Base-by-base conservation (phyloP, 2,113 vertebrate species). In the Coregonus clupeaformis region DNA sequence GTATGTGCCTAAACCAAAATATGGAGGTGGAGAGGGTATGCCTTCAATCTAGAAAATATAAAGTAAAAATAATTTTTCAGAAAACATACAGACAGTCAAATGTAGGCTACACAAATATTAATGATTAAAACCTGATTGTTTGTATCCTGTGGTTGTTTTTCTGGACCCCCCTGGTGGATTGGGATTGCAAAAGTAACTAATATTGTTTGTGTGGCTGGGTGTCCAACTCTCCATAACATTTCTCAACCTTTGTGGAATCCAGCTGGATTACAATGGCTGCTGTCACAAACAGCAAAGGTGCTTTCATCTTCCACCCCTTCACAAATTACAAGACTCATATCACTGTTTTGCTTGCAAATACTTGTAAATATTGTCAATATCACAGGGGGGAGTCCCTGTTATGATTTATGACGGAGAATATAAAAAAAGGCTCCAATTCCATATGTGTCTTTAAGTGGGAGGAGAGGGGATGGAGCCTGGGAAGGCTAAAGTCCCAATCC, bases 401-500 rank as follows among this genome's bases (percentile, higher is more conserved):
- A 6, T 70, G 55, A 79, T 79, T 83, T 74, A 76, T 68, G 22
- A 78, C 55, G 68, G 84, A 83, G 87, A 86, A 83, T 80, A 84
- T 82, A 63, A 80, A 87, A 87, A 85, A 80, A 84, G 87, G 85
- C 79, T 79, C 74, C 72, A 80, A 42, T 82, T 80, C 60, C 24
- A 14, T 59, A 27, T 76, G 49, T 72, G 65, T 74, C 64, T 78
- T 87, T 66, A 74, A 81, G 71, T 78, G 64, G 83, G 83, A 79
- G 30, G 30, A 60, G 82, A 65, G 70, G 69, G 49, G 71, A 77
- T 49, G 78, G 76, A 79, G 84, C 5, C 16, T 52, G 49, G 49
- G 49, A 18, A 83, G 82, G 36, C 36, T 42, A 77, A 82, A 52
- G 87, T 79, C 77, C 83, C 89, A 91, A 89, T 90, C 87, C 89